These are phyloP conservation scores for Tetramorium parvispinum DNA, from an alignment of 1,140 invertebrate genomes.

Conservation along the genomic window DNA sequence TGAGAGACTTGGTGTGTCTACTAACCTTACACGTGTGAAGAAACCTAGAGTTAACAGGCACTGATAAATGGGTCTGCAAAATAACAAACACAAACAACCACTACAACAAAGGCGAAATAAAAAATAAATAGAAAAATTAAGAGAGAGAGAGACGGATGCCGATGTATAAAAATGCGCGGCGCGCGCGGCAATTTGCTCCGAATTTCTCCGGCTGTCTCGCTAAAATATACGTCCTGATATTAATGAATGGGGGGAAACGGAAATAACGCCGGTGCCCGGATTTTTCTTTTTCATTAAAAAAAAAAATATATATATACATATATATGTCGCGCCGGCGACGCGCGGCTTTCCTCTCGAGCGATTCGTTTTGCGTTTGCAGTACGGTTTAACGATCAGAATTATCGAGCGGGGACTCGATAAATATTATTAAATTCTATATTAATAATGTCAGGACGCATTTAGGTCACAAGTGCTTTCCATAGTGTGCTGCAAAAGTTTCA, in stretches of 20 bases:
- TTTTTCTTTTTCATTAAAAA: slow-evolving; percentile 37
- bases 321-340: neutral
- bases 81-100: slow-evolving; percentile 88
- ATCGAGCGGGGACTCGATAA: slow-evolving; percentile 35
- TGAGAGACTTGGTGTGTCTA: slow-evolving; percentile 74
- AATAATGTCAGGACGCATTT: slow-evolving; percentile 55
- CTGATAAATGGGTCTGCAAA: slow-evolving; percentile 95
- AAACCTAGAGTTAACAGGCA: slow-evolving; percentile 94
- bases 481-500: slow-evolving; percentile 41
- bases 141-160: neutral
- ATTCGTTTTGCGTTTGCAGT: slow-evolving; percentile 20
- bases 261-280: neutral
- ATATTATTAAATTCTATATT: slow-evolving; percentile 49
- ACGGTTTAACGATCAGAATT: slow-evolving; percentile 39
- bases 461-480: slow-evolving; percentile 34
- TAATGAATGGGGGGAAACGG: neutral
- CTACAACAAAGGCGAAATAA: slow-evolving; percentile 88
- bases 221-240: slow-evolving; percentile 47
- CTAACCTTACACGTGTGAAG: slow-evolving; percentile 93
- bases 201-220: slow-evolving; percentile 24
- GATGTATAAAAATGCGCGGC: neutral
- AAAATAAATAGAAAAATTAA: slow-evolving; percentile 78
- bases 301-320: neutral
- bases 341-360: neutral
- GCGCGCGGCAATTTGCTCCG: neutral